Base-by-base conservation (phyloP, 2,797 vertebrate genomes). In the Adrianichthys oophorus region DNA sequence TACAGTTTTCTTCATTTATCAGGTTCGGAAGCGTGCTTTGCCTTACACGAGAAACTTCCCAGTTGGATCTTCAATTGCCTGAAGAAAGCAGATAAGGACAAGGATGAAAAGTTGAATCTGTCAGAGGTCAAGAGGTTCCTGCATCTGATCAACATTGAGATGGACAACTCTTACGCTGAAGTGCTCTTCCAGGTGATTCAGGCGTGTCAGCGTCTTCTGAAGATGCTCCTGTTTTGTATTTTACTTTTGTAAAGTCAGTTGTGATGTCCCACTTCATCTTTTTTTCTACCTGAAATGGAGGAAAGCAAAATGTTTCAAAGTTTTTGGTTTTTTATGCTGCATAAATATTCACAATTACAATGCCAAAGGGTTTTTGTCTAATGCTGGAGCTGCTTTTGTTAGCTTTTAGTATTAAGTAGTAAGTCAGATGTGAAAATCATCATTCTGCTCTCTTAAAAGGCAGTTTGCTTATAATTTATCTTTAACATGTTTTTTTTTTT, bases 1-100 rank as follows among this genome's bases (percentile, higher is more conserved):
- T 7, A 26, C 26, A 29, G 26, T 29, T 29, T 29, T 7, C 6
- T 5, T 29, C 10, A 12, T 18, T 18, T 5, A 15, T 14, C 7
- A 4, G 8, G 1, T 16, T 37, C 37, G n/a, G 5, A 6, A 32
- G 0, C 14, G 2, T 26, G 7, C 41, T 37, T 16, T 14, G 87
- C 93, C 93, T 97, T 94, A 93, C 79, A 88, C 88, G 17, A 80
- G 78, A 56, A 59, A 23, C 17, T 0, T 62, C 72, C 73, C 84
- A 99, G 97, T 80, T 99, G 98, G 98, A 98, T 99, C 76, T 92
- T 94, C 64, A 93, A 90, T 72, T 96, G 94, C 82, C 82, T 99
- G 63, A 80, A 86, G 44, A 98, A 98, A 76, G 95, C 96, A n/a
- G 98, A 99, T 79, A 94, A 93, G 76, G 94, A 99, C 89, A 91